A percentile compares a stretch with the other conserved stretches of the same genome.
phyloP scores from a whole-genome alignment of 92 coral and sea anemone genomes.

The Zoanthus sansibaricus region DNA sequence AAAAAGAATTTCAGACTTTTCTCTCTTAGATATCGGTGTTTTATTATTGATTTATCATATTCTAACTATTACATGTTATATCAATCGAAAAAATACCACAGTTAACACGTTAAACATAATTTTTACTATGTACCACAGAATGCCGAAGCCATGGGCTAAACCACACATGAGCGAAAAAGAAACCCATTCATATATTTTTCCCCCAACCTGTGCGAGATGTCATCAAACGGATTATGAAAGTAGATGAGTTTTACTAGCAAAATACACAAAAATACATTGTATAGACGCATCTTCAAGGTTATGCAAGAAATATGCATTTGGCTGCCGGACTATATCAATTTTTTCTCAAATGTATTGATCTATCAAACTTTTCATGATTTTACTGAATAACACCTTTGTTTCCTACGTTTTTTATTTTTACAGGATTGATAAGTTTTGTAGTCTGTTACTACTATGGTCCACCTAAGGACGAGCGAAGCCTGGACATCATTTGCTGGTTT shows the following conservation, averaged over 20 bases:
- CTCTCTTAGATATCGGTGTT: too few species aligned
- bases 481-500: constrained; percentile 92
- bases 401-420: background rate
- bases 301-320: too few species aligned
- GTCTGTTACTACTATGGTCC: constrained; percentile 97
- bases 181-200: constrained; percentile 12
- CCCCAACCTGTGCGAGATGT: background rate
- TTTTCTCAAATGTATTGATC: too few species aligned
- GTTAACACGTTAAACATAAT: constrained; percentile 14
- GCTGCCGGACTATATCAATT: too few species aligned
- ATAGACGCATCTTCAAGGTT: too few species aligned
- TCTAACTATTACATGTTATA: constrained; percentile 1
- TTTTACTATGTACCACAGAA: background rate
- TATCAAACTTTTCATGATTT: too few species aligned
- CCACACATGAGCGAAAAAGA: background rate
- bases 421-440: constrained; percentile 88
- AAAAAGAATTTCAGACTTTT: too few species aligned
- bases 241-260: too few species aligned
- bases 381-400: too few species aligned
- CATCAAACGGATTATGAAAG: too few species aligned
- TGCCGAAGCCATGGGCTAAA: constrained; percentile 4
- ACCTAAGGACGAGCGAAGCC: constrained; percentile 85
- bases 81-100: constrained; percentile 22
- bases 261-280: too few species aligned
- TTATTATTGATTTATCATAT: too few species aligned